Base-by-base conservation (phyloP, 2,113 vertebrate genomes). In the Planiliza haematocheilus region DNA sequence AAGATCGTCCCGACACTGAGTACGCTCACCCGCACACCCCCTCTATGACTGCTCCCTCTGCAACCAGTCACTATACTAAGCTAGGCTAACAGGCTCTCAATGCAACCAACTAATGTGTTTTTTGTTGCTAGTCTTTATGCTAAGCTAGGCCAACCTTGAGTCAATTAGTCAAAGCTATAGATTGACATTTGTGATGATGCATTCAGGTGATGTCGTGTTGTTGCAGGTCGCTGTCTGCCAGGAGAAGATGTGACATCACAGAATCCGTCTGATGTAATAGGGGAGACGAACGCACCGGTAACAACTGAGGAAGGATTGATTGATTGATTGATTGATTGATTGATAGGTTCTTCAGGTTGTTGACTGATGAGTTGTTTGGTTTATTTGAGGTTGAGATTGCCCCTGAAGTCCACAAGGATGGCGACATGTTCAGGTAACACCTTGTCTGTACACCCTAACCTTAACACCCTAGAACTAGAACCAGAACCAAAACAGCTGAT, bases 371-470 rank as follows among this genome's bases (percentile, higher is more conserved):
- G n/a, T 7, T 42, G 38, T 21, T 30, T 75, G 52, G 39, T 52
- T 45, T 51, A 37, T 58, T 46, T 20, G n/a, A 77, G 74, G 17
- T 70, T 2, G 38, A 70, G 5, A 12, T 77, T 0, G 70, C 51
- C 42, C 45, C 66, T 30, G 37, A 70, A 16, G 74, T 77, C 21
- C n/a, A 3, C 0, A 9, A 58, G 59, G 67, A 64, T 3, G 21
- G 51, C 0, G 4, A 36, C 74, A 37, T 70, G 46, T 46, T 58
- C 67, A 64, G 66, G 74, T 70, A n/a, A n/a, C n/a, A n/a, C n/a
- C n/a, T n/a, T n/a, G n/a, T n/a, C n/a, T n/a, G n/a, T n/a, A n/a
- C n/a, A n/a, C n/a, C n/a, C n/a, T n/a, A n/a, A n/a, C n/a, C n/a
- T n/a, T n/a, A n/a, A n/a, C n/a, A n/a, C n/a, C n/a, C n/a, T n/a